Percentiles rank a stretch among this genome's conserved stretches.
Conservation (phyloP, 2,113 vertebrate genomes). For the Myxocyprinus asiaticus region DNA sequence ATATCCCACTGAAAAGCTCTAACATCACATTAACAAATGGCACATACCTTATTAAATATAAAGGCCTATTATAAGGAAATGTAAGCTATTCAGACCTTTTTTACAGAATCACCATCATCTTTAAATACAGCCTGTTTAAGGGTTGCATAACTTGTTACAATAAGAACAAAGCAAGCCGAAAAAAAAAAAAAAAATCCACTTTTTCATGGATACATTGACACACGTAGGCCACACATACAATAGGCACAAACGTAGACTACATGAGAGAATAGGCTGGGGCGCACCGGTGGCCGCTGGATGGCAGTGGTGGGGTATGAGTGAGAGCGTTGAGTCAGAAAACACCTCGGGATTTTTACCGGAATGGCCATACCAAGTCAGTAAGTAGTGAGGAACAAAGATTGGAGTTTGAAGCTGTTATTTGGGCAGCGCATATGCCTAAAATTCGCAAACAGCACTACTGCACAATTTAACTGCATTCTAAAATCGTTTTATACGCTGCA, state of each 20-base stretch:
- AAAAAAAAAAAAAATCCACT: not conserved
- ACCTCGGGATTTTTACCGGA: not conserved
- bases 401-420: too few relatives aligned
- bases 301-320: conserved; percentile 72
- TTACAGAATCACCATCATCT: too few relatives aligned
- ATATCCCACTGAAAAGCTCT: not conserved
- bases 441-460: conserved; percentile 52
- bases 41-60: too few relatives aligned
- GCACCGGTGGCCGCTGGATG: conserved; percentile 69
- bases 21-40: too few relatives aligned
- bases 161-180: too few relatives aligned
- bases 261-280: not conserved
- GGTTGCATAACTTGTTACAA: too few relatives aligned
- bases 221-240: conserved; percentile 39
- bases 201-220: not conserved
- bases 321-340: conserved; percentile 5
- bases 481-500: not conserved
- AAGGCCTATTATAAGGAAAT: too few relatives aligned
- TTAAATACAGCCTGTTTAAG: too few relatives aligned
- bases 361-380: too few relatives aligned
- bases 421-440: conserved; percentile 45
- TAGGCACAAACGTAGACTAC: not conserved
- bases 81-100: too few relatives aligned
- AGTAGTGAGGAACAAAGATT: too few relatives aligned
- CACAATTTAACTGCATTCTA: not conserved